Conservation (phyloP, 1,140 invertebrate genomes). For the Bombus waltoni region DNA sequence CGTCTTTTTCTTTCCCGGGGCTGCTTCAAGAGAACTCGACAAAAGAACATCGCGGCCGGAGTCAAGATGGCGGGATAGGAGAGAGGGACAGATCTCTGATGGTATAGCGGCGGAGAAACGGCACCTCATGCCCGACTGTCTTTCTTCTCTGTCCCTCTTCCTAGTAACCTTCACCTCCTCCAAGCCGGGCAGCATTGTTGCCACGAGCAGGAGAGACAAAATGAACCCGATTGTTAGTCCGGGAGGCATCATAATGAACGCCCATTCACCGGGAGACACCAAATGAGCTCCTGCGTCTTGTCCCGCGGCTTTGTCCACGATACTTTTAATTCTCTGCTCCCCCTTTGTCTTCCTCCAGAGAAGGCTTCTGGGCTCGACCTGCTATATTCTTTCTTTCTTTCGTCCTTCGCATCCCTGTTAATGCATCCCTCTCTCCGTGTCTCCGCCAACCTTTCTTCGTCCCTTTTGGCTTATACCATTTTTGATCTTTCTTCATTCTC, state of each 20-base stretch:
- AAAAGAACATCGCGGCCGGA: conserved; percentile 76
- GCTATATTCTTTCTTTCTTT: conserved; percentile 50
- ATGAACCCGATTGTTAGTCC: conserved; percentile 79
- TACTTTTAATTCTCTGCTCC: conserved; percentile 80
- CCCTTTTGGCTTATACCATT: not conserved
- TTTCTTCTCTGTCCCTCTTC: conserved; percentile 8
- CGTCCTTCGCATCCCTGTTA: conserved; percentile 25
- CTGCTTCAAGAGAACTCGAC: conserved; percentile 73
- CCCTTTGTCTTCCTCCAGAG: conserved; percentile 63
- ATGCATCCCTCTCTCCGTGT: conserved; percentile 23
- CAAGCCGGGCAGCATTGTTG: conserved; percentile 72
- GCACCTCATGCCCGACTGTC: not conserved
- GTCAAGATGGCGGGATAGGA: conserved; percentile 76
- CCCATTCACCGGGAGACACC: conserved; percentile 78
- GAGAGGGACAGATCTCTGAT: conserved; percentile 32
- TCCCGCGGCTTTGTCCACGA: conserved; percentile 78
- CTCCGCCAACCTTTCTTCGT: not conserved
- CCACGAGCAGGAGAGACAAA: conserved; percentile 78
- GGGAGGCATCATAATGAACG: conserved; percentile 78
- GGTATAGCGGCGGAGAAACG: conserved; percentile 26
- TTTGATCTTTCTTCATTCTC: not conserved
- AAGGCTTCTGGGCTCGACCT: conserved; percentile 51
- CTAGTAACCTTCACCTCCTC: conserved; percentile 45
- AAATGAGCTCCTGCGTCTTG: conserved; percentile 81
- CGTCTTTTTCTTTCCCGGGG: conserved; percentile 68